phyloP scores from a whole-genome alignment of 2,113 vertebrate genomes.

The human (Homo sapiens) region GRCh38 chr4:138913001-138913500 shows the following conservation, averaged over 20 bases:
- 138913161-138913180: neutral
- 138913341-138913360: neutral
- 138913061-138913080: no score
- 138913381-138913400: conserved; percentile 15
- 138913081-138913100: neutral
- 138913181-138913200: neutral
- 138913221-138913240: neutral
- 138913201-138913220: neutral
- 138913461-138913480: neutral
- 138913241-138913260: neutral
- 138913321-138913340: neutral
- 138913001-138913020: neutral
- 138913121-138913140: neutral
- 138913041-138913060: neutral
- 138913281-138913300: neutral
- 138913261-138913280: neutral
- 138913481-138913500: neutral
- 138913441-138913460: neutral
- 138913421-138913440: neutral
- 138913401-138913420: conserved; percentile 28
- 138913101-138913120: neutral
- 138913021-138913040: neutral
- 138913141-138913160: neutral
- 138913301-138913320: neutral
- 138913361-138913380: neutral